phyloP scores from a whole-genome alignment of 2,113 vertebrate species.

The Pyxicephalus adspersus region DNA sequence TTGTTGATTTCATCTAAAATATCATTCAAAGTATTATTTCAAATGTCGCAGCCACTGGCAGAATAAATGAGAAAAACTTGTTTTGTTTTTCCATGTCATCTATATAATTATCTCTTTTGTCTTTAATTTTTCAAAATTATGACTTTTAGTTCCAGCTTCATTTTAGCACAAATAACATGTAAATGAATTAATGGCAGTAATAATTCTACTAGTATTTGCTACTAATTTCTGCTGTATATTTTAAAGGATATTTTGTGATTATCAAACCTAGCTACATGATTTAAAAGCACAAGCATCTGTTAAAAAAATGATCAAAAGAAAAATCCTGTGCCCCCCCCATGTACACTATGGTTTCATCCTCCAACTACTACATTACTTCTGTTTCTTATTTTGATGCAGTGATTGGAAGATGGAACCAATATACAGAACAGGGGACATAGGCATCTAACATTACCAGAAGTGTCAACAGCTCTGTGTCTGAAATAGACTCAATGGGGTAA shows the following conservation, averaged over 20 bases:
- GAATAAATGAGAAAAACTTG: neutral
- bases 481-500: too few species aligned
- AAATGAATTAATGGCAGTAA: conserved; percentile 11
- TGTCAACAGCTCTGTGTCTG: too few species aligned
- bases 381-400: too few species aligned
- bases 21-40: neutral
- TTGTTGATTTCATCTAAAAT: conserved; percentile 13
- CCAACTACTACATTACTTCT: too few species aligned
- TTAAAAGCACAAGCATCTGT: too few species aligned
- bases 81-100: conserved; percentile 30
- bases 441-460: too few species aligned
- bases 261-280: neutral
- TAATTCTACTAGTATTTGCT: conserved; percentile 2
- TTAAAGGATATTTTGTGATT: conserved; percentile 1
- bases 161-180: conserved; percentile 17
- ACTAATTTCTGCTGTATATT: conserved; percentile 20
- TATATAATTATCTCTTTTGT: conserved; percentile 26
- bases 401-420: too few species aligned
- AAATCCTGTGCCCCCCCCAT: too few species aligned
- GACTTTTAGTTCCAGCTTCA: conserved; percentile 19
- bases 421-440: too few species aligned
- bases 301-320: too few species aligned
- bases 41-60: neutral
- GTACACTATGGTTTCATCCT: too few species aligned
- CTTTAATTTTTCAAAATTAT: conserved; percentile 30